Base-by-base conservation (phyloP, 2,113 vertebrate genomes). In the Asarcornis scutulata region DNA sequence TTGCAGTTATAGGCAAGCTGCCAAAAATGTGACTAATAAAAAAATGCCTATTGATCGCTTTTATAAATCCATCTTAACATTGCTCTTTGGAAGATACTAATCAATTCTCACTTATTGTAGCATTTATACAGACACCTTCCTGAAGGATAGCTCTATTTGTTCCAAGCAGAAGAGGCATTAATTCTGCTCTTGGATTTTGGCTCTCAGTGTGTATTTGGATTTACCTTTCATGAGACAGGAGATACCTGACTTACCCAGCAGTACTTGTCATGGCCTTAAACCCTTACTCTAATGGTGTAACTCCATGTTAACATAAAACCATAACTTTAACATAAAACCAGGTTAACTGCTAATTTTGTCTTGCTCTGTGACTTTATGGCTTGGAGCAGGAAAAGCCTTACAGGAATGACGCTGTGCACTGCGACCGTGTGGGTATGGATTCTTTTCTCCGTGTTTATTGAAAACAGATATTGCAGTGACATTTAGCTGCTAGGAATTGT, bases 11-110 rank as follows among this genome's bases (percentile, higher is more conserved):
- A 44, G 85, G 87, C 66, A 56, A 76, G 71, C 85, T 95, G 89
- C 93, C 94, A 96, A 84, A 93, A 95, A 78, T 86, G 69, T 86
- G 87, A 83, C 82, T 89, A 86, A 78, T 83, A 58, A 36, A 79
- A 86, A 89, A 86, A 74, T 23, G 42, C 26, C 26, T 77, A 91
- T 91, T 94, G 92, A 95, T 95, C 72, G 83, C 83, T 72, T 88
- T 94, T 89, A 72, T 78, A 92, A 88, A n/a, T 31, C 31, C 46
- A 13, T 76, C 66, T 91, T 92, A 95, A 71, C 21, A 26, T 21
- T 60, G 27, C 53, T 48, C 25, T 88, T 68, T 86, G 76, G n/a
- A 93, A 86, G 86, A 72, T 4, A 75, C 53, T 68, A 64, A 93
- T 83, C 68, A 75, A 26, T 83, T 91, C 73, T 86, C 60, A 48